Evolutionary conservation across 2,113 vertebrate species (phyloP).

Genomic region (Speoplatyrhinus poulsoni): DNA sequence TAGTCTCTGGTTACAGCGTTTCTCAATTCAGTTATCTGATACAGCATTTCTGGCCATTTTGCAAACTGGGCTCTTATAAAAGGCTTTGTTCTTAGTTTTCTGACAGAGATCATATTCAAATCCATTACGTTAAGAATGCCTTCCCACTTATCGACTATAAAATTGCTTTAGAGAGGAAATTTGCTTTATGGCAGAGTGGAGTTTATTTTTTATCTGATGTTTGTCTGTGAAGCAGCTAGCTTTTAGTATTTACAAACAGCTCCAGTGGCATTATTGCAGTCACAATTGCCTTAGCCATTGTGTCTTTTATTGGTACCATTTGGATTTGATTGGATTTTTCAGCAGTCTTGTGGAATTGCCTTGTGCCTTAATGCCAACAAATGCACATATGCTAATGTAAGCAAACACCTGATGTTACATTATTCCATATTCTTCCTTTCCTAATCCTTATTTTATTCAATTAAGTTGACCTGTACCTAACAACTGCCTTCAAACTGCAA

Average conservation of each 20-base stretch:
- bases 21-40: constrained; percentile 65
- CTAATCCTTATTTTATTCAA: constrained; percentile 53
- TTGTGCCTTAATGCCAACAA: constrained; percentile 38
- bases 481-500: constrained; percentile 32
- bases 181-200: constrained; percentile 69
- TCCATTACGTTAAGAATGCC: constrained; percentile 77
- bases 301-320: constrained; percentile 71
- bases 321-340: constrained; percentile 72
- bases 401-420: constrained; percentile 50
- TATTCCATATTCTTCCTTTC: constrained; percentile 17
- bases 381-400: constrained; percentile 45
- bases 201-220: constrained; percentile 75
- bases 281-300: constrained; percentile 64
- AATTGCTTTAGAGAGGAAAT: constrained; percentile 80
- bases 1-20: constrained; percentile 51
- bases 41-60: constrained; percentile 51
- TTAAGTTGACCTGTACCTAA: constrained; percentile 19
- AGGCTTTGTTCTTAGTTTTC: constrained; percentile 71
- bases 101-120: constrained; percentile 78
- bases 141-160: constrained; percentile 78
- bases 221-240: constrained; percentile 71
- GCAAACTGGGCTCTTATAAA: constrained; percentile 55
- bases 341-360: constrained; percentile 60
- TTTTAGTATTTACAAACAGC: constrained; percentile 71
- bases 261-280: constrained; percentile 67